These are phyloP conservation scores for Rattus rattus DNA, from an alignment of 2,113 vertebrate species.

Conservation along the genomic window DNA sequence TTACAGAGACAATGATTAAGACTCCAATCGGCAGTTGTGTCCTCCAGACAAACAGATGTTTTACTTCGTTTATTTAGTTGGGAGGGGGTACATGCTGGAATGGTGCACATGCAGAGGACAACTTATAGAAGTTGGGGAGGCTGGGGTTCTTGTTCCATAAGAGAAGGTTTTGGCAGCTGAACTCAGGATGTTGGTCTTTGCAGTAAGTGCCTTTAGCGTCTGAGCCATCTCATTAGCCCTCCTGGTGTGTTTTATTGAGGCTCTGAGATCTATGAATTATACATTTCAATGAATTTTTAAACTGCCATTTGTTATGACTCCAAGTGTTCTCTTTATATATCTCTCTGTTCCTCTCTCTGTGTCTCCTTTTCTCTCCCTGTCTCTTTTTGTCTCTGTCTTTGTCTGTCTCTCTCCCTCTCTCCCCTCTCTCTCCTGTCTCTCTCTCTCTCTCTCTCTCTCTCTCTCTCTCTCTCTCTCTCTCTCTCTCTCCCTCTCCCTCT, in stretches of 20 bases:
- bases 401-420: neutral
- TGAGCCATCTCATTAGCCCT: neutral
- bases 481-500: neutral
- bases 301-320: neutral
- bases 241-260: neutral
- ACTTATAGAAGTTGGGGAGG: neutral
- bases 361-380: neutral
- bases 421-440: too few species aligned
- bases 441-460: neutral
- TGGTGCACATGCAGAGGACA: too few species aligned
- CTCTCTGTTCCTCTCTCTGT: neutral
- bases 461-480: neutral
- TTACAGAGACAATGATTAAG: slow-evolving; percentile 64
- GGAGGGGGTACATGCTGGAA: too few species aligned
- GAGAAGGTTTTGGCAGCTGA: neutral
- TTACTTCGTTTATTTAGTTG: neutral
- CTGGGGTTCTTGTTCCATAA: neutral
- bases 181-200: neutral
- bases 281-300: slow-evolving; percentile 14
- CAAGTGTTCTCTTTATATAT: neutral
- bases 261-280: neutral
- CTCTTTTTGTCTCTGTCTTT: neutral
- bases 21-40: neutral
- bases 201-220: neutral
- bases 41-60: neutral